phyloP scores from a whole-genome alignment of 2,113 vertebrate genomes.

The Pitta sordida region DNA sequence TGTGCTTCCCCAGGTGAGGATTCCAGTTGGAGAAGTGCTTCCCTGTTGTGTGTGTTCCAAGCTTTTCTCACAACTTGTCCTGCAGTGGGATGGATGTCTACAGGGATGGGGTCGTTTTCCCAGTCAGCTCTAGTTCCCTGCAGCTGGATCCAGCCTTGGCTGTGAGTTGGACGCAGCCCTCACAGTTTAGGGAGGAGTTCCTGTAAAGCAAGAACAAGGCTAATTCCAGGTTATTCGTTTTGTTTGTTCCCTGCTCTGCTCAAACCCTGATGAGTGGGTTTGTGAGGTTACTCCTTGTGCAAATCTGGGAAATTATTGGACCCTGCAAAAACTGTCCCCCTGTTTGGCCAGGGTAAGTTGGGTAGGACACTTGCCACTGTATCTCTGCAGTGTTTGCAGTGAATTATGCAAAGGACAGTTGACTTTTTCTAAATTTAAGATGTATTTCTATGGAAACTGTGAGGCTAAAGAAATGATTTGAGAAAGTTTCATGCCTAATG shows the following conservation, averaged over 20 bases:
- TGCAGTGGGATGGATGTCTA: background rate
- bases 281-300: background rate
- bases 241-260: background rate
- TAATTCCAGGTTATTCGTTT: background rate
- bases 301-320: background rate
- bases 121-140: background rate
- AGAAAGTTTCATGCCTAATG: background rate
- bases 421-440: conserved; percentile 31
- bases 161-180: background rate
- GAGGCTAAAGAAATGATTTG: background rate
- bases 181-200: background rate
- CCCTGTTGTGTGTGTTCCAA: background rate
- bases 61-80: background rate
- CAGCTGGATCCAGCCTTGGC: background rate
- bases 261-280: background rate
- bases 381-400: background rate
- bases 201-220: background rate
- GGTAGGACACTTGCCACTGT: background rate
- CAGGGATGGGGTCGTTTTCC: background rate
- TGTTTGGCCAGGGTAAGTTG: background rate
- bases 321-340: background rate
- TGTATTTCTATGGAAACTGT: conserved; percentile 35
- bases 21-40: background rate
- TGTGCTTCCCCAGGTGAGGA: background rate
- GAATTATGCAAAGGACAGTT: background rate